Conservation (phyloP, 2,797 vertebrate species). For the Argya squamiceps region DNA sequence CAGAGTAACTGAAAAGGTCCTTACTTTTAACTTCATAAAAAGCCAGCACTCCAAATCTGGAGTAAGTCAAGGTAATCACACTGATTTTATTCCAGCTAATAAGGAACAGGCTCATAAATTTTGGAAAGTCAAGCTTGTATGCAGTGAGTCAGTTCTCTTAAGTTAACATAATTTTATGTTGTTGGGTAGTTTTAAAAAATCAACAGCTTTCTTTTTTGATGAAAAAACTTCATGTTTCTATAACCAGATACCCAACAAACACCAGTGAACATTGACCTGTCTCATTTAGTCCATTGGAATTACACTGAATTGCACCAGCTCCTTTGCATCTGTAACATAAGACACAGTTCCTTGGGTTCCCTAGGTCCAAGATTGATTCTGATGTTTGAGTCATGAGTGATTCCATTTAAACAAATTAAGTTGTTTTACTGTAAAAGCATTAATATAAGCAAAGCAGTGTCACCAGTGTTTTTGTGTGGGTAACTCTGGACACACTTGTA, state of each 20-base stretch:
- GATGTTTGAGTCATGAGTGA: neutral
- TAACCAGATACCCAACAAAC: neutral
- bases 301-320: neutral
- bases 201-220: neutral
- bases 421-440: neutral
- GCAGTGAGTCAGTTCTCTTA: neutral
- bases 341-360: neutral
- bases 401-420: neutral
- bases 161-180: neutral
- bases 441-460: neutral
- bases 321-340: neutral
- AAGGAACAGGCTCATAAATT: neutral
- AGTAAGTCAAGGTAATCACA: neutral
- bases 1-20: neutral
- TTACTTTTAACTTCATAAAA: neutral
- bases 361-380: neutral
- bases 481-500: neutral
- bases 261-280: neutral
- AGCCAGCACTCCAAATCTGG: neutral
- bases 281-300: neutral
- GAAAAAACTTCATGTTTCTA: neutral
- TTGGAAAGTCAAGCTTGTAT: neutral
- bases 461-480: neutral
- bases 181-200: neutral
- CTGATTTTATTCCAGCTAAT: neutral